Conservation (phyloP, 2,113 vertebrate genomes). For the Thymallus thymallus region DNA sequence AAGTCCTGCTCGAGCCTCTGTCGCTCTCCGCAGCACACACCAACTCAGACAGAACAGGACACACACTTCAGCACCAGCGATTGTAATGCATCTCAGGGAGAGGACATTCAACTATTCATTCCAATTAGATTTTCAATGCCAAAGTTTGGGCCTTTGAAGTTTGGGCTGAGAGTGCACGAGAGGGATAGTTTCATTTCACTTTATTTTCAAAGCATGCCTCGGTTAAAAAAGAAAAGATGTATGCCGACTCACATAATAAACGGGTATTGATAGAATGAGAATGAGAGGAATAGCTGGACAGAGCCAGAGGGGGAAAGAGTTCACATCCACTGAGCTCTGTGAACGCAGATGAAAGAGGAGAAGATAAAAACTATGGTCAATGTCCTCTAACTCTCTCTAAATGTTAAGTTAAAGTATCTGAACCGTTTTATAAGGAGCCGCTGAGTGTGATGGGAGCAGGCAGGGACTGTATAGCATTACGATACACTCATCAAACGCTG, state of each 20-base stretch:
- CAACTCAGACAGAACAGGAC: conserved; percentile 1
- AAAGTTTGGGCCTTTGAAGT: conserved; percentile 56
- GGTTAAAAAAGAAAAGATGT: conserved; percentile 30
- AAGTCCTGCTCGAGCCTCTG: conserved; percentile 25
- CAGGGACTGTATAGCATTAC: conserved; percentile 21
- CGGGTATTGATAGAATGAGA: conserved; percentile 39
- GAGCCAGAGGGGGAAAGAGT: not conserved
- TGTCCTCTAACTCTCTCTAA: conserved; percentile 14
- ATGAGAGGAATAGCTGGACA: conserved; percentile 14
- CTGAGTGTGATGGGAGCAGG: conserved; percentile 22
- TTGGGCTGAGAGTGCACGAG: conserved; percentile 40
- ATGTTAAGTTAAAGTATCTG: too few species aligned
- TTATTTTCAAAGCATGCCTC: conserved; percentile 33
- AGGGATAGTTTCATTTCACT: conserved; percentile 48
- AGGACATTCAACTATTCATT: conserved; percentile 57
- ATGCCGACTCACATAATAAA: conserved; percentile 26
- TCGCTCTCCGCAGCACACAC: not conserved
- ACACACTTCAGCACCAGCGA: conserved; percentile 14
- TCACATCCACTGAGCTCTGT: not conserved
- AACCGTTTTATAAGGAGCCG: not conserved
- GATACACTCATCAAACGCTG: conserved; percentile 34
- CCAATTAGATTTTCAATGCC: conserved; percentile 39
- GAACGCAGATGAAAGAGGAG: conserved; percentile 11
- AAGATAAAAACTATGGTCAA: conserved; percentile 14
- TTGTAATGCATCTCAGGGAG: conserved; percentile 37